These are phyloP conservation scores for Formica exsecta DNA, from an alignment of 1,140 invertebrate genomes.

Conservation along the genomic window DNA sequence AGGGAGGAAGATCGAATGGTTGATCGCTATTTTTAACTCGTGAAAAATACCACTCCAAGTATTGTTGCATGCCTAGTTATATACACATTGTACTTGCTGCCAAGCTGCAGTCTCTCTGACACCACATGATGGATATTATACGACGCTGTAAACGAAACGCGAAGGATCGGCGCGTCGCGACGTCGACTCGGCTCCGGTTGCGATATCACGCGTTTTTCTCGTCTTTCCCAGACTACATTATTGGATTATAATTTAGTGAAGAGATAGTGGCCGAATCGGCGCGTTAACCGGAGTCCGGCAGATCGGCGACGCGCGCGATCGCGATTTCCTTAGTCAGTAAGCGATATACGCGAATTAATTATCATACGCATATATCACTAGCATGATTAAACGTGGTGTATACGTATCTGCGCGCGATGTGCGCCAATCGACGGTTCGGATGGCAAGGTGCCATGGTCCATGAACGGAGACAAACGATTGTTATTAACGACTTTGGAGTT, in stretches of 20 bases:
- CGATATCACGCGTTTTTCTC: conserved; percentile 24
- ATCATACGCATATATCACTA: conserved; percentile 68
- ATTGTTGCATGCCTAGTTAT: conserved; percentile 86
- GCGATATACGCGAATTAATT: conserved; percentile 69
- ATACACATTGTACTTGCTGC: conserved; percentile 77
- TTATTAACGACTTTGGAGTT: neutral
- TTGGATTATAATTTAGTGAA: conserved; percentile 18
- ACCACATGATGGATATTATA: conserved; percentile 45
- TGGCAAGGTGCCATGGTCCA: neutral
- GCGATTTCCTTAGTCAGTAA: conserved; percentile 62
- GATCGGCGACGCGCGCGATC: conserved; percentile 38
- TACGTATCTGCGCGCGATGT: conserved; percentile 41
- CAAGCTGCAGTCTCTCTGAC: conserved; percentile 52
- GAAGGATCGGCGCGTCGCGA: conserved; percentile 37
- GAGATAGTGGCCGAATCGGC: neutral
- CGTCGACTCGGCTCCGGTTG: conserved; percentile 5
- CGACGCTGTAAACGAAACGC: conserved; percentile 47
- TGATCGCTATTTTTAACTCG: conserved; percentile 83
- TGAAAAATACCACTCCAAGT: conserved; percentile 78
- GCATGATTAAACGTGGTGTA: conserved; percentile 55
- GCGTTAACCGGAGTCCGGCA: conserved; percentile 12
- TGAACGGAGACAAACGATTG: neutral
- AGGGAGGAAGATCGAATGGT: conserved; percentile 64
- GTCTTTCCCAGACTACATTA: neutral
- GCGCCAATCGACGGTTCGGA: conserved; percentile 32